These are phyloP conservation scores for Hirundichthys speculiger DNA, from an alignment of 2,113 vertebrate genomes.

Conservation along the genomic window DNA sequence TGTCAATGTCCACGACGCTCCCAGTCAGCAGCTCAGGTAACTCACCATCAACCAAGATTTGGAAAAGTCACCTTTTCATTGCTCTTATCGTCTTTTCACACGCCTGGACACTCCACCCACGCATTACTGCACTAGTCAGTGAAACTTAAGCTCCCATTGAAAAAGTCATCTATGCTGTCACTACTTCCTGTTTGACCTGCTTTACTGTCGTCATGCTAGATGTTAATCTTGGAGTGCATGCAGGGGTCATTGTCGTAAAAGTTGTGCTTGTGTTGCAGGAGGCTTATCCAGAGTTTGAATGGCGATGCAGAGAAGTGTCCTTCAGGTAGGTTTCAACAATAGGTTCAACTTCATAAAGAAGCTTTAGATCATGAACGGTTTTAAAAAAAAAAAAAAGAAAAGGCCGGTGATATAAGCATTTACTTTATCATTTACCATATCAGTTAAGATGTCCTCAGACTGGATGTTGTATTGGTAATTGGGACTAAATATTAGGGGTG, in stretches of 20 bases:
- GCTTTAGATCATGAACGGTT: background rate
- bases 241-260: conserved; percentile 7
- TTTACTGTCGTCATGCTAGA: conserved; percentile 1
- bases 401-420: no score
- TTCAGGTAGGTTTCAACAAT: conserved; percentile 72
- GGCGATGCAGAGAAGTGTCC: conserved; percentile 88
- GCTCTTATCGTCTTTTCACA: background rate
- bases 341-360: background rate
- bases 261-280: conserved; percentile 75
- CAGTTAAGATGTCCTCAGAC: no score
- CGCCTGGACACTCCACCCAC: conserved; percentile 7
- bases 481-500: no score
- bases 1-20: conserved; percentile 72
- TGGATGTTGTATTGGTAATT: no score
- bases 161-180: background rate
- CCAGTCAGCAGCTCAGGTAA: conserved; percentile 50
- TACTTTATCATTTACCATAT: no score
- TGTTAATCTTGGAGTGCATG: background rate
- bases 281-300: conserved; percentile 87
- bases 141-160: background rate
- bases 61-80: background rate
- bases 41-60: background rate
- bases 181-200: conserved; percentile 32
- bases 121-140: background rate
- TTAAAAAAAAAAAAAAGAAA: background rate